Evolutionary conservation across 2,113 vertebrate genomes (phyloP).

Genomic region (Martes martes): DNA sequence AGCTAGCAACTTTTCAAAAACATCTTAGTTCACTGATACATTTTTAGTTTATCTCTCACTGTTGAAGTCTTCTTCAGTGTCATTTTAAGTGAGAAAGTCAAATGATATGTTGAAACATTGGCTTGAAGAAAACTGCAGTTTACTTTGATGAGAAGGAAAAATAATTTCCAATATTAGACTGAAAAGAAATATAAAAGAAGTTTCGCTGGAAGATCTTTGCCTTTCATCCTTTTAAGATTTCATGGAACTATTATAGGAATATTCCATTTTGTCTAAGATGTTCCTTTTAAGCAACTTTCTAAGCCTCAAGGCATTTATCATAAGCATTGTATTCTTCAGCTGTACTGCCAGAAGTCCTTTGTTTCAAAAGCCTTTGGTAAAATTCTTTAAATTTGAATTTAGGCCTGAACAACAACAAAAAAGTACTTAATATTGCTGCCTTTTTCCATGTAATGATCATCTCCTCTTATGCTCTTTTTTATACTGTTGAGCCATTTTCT

Average conservation of each 20-base stretch:
- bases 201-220: not conserved
- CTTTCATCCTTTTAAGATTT: conserved; percentile 45
- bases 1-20: not conserved
- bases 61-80: not conserved
- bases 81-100: conserved; percentile 49
- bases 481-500: conserved; percentile 15
- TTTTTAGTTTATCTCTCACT: not conserved
- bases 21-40: not conserved
- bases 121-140: not conserved
- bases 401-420: not conserved
- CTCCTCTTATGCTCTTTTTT: not conserved
- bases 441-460: conserved; percentile 34
- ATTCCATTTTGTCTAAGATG: conserved; percentile 37
- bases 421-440: not conserved
- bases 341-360: conserved; percentile 28
- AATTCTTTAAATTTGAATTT: conserved; percentile 62
- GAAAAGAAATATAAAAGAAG: conserved; percentile 23
- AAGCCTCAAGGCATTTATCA: conserved; percentile 22
- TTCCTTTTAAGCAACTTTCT: conserved; percentile 56
- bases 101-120: conserved; percentile 27
- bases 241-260: conserved; percentile 31
- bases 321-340: not conserved
- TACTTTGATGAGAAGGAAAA: conserved; percentile 31
- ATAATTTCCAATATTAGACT: conserved; percentile 34
- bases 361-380: conserved; percentile 47